Conservation (phyloP, 2,113 vertebrate species). For the Eulacestoma nigropectus region DNA sequence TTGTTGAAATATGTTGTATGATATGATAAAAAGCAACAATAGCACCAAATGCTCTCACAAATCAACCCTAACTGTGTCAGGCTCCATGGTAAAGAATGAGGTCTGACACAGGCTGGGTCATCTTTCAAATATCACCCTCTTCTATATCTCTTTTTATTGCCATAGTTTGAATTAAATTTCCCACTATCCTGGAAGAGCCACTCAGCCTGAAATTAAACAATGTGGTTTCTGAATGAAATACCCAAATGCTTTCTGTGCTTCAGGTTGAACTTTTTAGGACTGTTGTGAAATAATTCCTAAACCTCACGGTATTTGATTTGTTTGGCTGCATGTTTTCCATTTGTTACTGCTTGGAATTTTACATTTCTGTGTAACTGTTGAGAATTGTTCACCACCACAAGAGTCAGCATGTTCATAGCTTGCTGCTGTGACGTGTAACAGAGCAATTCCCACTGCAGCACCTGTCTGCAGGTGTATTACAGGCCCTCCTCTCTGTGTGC, state of each 20-base stretch:
- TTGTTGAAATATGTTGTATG: slow-evolving; percentile 25
- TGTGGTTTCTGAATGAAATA: not conserved
- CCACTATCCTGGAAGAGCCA: slow-evolving; percentile 47
- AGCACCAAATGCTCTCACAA: slow-evolving; percentile 35
- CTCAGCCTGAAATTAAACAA: slow-evolving; percentile 8
- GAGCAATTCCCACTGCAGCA: not conserved
- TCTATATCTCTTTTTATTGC: not conserved
- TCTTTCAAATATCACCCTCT: not conserved
- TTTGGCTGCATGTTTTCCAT: slow-evolving; percentile 49
- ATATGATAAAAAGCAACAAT: slow-evolving; percentile 35
- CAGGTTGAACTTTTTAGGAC: slow-evolving; percentile 55
- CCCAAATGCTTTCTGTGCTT: not conserved
- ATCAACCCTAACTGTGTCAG: not conserved
- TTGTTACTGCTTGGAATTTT: not conserved
- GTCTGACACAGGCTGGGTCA: slow-evolving; percentile 8
- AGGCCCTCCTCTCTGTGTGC: not conserved
- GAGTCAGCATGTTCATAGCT: slow-evolving; percentile 31
- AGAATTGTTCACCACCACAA: not conserved
- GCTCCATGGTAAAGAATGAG: not conserved
- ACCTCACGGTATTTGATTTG: slow-evolving; percentile 14
- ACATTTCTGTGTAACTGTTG: not conserved
- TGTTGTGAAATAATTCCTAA: slow-evolving; percentile 49
- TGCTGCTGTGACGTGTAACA: not conserved
- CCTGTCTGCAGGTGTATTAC: not conserved
- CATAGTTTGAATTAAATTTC: slow-evolving; percentile 11